Conservation (phyloP, 2,113 vertebrate genomes). For the Trichechus manatus region DNA sequence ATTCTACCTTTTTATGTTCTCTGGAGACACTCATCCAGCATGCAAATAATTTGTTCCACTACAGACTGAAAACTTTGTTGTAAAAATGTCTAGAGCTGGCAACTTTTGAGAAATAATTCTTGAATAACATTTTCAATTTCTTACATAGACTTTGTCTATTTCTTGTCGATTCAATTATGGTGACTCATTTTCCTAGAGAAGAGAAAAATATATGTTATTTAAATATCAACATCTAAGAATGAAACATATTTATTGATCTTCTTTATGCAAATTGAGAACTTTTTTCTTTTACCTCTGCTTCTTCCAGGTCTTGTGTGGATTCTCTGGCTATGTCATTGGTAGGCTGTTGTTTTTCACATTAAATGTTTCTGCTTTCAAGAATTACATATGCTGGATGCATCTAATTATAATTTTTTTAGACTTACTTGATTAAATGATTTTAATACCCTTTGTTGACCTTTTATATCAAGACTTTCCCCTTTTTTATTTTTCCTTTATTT, state of each 20-base stretch:
- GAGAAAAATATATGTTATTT: not conserved
- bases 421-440: not conserved
- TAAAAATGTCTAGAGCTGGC: not conserved
- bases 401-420: not conserved
- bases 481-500: not conserved
- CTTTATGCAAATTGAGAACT: not conserved
- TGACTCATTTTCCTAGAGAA: constrained; percentile 34
- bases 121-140: constrained; percentile 3
- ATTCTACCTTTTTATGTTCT: not conserved
- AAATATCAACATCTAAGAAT: not conserved
- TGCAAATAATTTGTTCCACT: not conserved
- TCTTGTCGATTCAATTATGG: constrained; percentile 61
- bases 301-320: not conserved
- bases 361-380: not conserved
- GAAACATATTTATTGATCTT: not conserved
- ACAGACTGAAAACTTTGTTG: not conserved
- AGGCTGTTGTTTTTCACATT: too few relatives aligned
- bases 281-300: not conserved
- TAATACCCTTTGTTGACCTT: not conserved
- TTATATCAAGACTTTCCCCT: not conserved
- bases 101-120: not conserved
- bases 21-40: not conserved
- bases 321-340: not conserved
- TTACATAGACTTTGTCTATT: constrained; percentile 7
- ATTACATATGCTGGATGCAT: too few relatives aligned